These are phyloP conservation scores for Troglohyphantes excavatus DNA, from an alignment of 2,888 invertebrate species.

Conservation along the genomic window DNA sequence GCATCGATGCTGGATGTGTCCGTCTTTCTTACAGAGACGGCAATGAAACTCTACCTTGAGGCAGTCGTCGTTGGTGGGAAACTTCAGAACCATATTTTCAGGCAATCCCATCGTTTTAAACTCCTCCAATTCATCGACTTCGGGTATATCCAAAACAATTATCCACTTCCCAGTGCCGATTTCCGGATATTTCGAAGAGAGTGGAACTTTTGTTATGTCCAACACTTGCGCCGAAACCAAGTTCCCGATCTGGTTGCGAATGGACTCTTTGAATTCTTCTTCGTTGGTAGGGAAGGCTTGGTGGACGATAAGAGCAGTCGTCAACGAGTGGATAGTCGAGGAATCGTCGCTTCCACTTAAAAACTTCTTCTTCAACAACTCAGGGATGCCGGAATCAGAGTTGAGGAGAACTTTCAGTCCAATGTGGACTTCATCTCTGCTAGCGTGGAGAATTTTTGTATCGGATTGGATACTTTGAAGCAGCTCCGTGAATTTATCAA, in stretches of 20 bases:
- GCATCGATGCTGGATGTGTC: background rate
- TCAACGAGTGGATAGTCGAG: slow-evolving; percentile 17
- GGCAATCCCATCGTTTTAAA: slow-evolving; percentile 29
- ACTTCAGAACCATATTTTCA: background rate
- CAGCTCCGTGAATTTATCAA: background rate
- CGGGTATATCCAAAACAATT: slow-evolving; percentile 28
- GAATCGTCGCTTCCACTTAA: background rate
- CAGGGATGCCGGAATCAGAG: background rate
- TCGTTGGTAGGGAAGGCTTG: background rate
- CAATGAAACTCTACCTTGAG: slow-evolving; percentile 11
- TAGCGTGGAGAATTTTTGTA: background rate
- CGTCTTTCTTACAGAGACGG: background rate
- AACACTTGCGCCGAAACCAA: background rate
- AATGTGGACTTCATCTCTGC: background rate
- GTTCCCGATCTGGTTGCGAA: background rate
- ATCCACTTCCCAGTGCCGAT: slow-evolving; percentile 11
- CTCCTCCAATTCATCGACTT: slow-evolving; percentile 21
- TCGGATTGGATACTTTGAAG: background rate
- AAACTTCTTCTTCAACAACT: background rate
- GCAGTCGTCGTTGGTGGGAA: background rate
- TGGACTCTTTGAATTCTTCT: background rate
- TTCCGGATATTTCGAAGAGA: background rate
- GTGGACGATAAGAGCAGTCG: slow-evolving; percentile 22
- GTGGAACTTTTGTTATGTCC: background rate
- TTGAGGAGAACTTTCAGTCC: slow-evolving; percentile 3